A percentile compares a stretch with the other conserved stretches of the same genome.
Conservation (phyloP, 2,888 invertebrate species). For the Caenorhabditis japonica region DNA sequence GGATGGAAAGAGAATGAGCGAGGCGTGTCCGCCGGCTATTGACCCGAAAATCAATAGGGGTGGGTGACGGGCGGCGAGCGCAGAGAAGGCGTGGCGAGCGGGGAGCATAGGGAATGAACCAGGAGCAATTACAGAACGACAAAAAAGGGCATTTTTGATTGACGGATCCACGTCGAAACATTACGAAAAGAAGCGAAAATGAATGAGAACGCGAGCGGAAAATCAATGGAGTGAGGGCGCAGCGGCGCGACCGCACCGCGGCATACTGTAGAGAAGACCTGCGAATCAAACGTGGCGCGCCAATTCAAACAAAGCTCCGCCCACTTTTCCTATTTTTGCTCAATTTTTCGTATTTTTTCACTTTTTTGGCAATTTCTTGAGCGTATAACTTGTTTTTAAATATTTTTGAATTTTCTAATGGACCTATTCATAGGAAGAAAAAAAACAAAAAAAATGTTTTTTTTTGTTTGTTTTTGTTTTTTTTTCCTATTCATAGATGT, state of each 20-base stretch:
- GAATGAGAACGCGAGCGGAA: no score
- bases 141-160: conserved; percentile 3
- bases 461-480: no score
- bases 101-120: background rate
- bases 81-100: conserved; percentile 1
- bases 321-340: no score
- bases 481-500: no score
- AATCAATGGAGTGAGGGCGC: conserved; percentile 24
- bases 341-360: no score
- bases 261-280: conserved; percentile 51
- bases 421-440: no score
- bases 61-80: background rate
- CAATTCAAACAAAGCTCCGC: conserved; percentile 23
- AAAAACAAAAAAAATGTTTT: no score
- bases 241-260: no score
- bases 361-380: background rate
- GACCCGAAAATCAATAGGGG: conserved; percentile 36
- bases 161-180: conserved; percentile 3
- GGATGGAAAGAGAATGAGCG: conserved; percentile 17
- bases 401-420: no score
- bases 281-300: conserved; percentile 47
- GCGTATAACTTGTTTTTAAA: no score
- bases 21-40: conserved; percentile 8
- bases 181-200: conserved; percentile 22
- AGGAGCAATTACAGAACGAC: background rate